Percentiles rank a stretch among this genome's conserved stretches.
Conservation (phyloP, 2,113 vertebrate species). For the Buteo buteo region DNA sequence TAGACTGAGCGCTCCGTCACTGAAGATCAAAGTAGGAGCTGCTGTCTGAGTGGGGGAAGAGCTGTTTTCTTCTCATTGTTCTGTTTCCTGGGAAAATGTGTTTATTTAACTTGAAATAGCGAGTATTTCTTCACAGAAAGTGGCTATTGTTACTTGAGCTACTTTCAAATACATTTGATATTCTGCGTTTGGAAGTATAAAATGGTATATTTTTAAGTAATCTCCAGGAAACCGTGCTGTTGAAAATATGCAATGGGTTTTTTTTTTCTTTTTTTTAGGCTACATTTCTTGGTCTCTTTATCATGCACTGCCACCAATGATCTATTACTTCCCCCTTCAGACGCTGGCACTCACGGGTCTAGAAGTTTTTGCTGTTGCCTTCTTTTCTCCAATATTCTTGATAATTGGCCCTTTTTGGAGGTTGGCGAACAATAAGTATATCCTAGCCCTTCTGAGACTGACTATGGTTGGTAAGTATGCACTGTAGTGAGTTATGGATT, state of each 20-base stretch:
- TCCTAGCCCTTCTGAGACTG: constrained; percentile 61
- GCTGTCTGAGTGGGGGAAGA: neutral
- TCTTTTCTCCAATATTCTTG: constrained; percentile 63
- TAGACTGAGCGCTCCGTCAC: accelerated
- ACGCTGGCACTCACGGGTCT: constrained; percentile 69
- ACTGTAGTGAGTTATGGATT: neutral
- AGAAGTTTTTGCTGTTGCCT: constrained; percentile 58
- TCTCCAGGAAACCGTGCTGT: neutral
- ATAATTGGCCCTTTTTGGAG: constrained; percentile 61
- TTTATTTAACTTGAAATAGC: neutral
- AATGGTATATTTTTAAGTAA: neutral
- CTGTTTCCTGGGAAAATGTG: neutral
- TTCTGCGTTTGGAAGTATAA: neutral
- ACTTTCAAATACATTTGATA: neutral
- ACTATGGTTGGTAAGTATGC: constrained; percentile 57
- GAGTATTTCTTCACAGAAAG: neutral
- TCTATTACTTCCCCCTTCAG: constrained; percentile 77
- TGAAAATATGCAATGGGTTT: neutral
- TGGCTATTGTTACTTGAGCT: neutral
- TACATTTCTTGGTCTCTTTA: constrained; percentile 75
- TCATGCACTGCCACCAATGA: constrained; percentile 68
- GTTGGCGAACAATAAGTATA: constrained; percentile 53
- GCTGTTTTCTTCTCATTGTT: neutral
- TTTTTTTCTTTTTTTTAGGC: constrained; percentile 16
- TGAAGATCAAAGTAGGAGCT: neutral